Percentiles rank a stretch among this genome's conserved stretches.
Conservation (phyloP, 1,140 invertebrate genomes). For the Lordiphosa collinella region DNA sequence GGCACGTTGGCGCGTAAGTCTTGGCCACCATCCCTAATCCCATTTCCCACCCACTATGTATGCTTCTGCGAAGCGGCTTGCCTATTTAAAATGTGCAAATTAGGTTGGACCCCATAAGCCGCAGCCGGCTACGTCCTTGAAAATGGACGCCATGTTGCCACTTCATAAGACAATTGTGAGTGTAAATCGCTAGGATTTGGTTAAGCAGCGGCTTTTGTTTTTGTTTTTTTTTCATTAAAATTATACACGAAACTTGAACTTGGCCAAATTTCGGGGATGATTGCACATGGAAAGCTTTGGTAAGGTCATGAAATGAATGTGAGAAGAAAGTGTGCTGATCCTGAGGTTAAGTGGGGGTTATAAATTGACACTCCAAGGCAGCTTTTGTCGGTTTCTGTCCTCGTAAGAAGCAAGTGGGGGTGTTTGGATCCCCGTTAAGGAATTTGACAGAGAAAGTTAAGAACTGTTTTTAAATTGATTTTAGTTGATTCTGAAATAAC, state of each 20-base stretch:
- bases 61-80: constrained; percentile 1
- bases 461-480: too few species aligned
- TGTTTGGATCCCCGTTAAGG: too few species aligned
- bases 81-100: constrained; percentile 77
- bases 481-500: too few species aligned
- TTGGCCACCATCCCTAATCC: constrained; percentile 51
- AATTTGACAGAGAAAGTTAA: too few species aligned
- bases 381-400: too few species aligned
- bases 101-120: constrained; percentile 59
- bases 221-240: constrained; percentile 54
- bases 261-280: constrained; percentile 6
- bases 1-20: constrained; percentile 68
- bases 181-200: constrained; percentile 51
- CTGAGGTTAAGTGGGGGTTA: too few species aligned
- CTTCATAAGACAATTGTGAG: constrained; percentile 68
- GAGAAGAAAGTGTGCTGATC: too few species aligned
- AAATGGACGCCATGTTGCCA: constrained; percentile 49
- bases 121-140: constrained; percentile 36
- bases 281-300: neutral
- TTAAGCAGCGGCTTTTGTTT: constrained; percentile 23
- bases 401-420: too few species aligned
- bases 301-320: constrained; percentile 5
- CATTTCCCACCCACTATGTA: neutral
- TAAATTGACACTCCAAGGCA: too few species aligned
- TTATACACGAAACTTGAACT: constrained; percentile 19